phyloP scores from a whole-genome alignment of 2,113 vertebrate genomes.

The Heptranchias perlo region DNA sequence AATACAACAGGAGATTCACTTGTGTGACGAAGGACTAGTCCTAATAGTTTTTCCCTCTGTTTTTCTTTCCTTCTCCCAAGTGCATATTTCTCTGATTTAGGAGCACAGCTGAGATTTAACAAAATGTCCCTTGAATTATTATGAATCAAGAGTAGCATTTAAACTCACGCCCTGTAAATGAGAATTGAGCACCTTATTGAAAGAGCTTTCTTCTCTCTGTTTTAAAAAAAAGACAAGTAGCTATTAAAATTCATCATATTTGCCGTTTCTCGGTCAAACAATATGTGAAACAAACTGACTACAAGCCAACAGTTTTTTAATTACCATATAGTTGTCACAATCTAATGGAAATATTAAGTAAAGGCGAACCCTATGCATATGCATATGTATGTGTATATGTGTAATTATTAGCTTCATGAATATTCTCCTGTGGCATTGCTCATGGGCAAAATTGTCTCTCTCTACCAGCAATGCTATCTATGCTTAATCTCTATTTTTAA shows the following conservation, averaged over 20 bases:
- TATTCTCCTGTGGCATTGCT: background rate
- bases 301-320: background rate
- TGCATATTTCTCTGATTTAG: background rate
- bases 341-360: background rate
- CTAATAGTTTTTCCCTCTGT: background rate
- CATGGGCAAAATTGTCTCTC: background rate
- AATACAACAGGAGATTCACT: background rate
- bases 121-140: background rate
- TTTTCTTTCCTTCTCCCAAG: background rate
- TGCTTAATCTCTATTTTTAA: background rate
- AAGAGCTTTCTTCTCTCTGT: background rate
- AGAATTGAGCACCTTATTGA: too few species aligned
- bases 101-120: background rate
- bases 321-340: background rate
- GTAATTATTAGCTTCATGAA: background rate
- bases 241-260: background rate
- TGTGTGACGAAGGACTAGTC: too few species aligned
- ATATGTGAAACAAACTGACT: background rate
- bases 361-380: background rate
- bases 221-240: background rate
- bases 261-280: background rate
- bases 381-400: too few species aligned
- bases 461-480: background rate
- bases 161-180: background rate
- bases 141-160: background rate